Evolutionary conservation across 2,888 invertebrate genomes (phyloP).

Genomic region (Dolichomitus sp.): DNA sequence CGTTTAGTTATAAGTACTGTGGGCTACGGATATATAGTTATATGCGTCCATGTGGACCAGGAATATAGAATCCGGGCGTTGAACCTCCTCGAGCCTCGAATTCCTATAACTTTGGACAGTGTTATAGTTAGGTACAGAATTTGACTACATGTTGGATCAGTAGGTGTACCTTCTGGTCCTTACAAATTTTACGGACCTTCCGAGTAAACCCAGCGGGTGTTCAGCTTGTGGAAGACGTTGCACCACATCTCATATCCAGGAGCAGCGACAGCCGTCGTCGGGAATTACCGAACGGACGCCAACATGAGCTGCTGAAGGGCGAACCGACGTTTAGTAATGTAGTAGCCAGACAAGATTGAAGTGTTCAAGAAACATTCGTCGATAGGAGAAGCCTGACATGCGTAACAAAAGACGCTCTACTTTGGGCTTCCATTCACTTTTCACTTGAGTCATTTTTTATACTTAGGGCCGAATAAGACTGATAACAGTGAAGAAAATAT

Average conservation of each 20-base stretch:
- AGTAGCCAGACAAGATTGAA: slow-evolving; percentile 16
- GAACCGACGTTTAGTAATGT: slow-evolving; percentile 15
- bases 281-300: neutral
- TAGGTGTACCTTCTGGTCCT: neutral
- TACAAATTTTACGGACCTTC: slow-evolving; percentile 19
- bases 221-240: slow-evolving; percentile 22
- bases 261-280: slow-evolving; percentile 39
- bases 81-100: slow-evolving; percentile 45
- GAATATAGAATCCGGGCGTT: slow-evolving; percentile 33
- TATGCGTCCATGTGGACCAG: slow-evolving; percentile 16
- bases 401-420: neutral
- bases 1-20: slow-evolving; percentile 17
- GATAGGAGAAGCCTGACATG: slow-evolving; percentile 1
- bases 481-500: neutral
- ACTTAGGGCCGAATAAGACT: neutral
- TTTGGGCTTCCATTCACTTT: neutral
- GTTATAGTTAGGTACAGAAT: slow-evolving; percentile 4
- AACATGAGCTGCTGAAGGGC: slow-evolving; percentile 1
- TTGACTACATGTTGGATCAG: neutral
- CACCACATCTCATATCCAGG: slow-evolving; percentile 10
- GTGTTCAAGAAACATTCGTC: slow-evolving; percentile 21
- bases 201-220: slow-evolving; percentile 41
- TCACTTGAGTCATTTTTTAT: neutral
- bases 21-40: slow-evolving; percentile 7
- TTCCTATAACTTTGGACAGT: slow-evolving; percentile 51